Evolutionary conservation across 2,888 invertebrate genomes (phyloP).

Genomic region (Disparrhopalites patrizii): DNA sequence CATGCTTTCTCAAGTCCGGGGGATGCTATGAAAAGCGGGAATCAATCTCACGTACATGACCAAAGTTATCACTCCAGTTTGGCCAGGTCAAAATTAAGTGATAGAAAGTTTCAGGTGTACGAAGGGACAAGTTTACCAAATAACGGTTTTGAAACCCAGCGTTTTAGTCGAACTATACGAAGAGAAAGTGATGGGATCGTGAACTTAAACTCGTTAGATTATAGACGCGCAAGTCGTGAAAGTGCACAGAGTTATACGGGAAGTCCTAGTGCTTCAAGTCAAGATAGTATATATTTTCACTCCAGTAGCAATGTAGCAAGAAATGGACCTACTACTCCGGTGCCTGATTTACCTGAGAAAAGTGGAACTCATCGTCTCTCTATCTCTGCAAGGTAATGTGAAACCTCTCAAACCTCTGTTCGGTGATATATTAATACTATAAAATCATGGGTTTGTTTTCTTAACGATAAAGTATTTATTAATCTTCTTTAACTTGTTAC

Average conservation of each 20-base stretch:
- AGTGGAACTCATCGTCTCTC: slow-evolving; percentile 7
- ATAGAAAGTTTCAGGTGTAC: not conserved
- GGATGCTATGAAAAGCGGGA: not conserved
- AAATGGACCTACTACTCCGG: not conserved
- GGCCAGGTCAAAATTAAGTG: slow-evolving; percentile 17
- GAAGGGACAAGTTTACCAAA: slow-evolving; percentile 23
- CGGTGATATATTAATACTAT: too few species aligned
- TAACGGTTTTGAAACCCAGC: slow-evolving; percentile 19
- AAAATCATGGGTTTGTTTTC: too few species aligned
- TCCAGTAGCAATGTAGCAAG: not conserved
- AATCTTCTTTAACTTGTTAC: not conserved
- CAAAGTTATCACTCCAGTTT: not conserved
- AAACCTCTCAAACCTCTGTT: too few species aligned
- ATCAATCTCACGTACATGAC: not conserved
- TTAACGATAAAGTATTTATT: too few species aligned
- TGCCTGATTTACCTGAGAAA: not conserved
- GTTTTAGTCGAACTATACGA: not conserved
- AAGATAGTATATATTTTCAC: slow-evolving; percentile 33
- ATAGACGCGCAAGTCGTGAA: slow-evolving; percentile 37
- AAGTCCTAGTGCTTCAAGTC: slow-evolving; percentile 36
- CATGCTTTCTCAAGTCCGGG: not conserved
- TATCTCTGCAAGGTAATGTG: slow-evolving; percentile 22
- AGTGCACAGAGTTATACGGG: slow-evolving; percentile 30
- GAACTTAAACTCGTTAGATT: slow-evolving; percentile 20
- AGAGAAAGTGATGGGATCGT: slow-evolving; percentile 34